Evolutionary conservation across 2,797 vertebrate genomes (phyloP), one percentile per base, ranked within the genome.

Genomic region (Dallia pectoralis): DNA sequence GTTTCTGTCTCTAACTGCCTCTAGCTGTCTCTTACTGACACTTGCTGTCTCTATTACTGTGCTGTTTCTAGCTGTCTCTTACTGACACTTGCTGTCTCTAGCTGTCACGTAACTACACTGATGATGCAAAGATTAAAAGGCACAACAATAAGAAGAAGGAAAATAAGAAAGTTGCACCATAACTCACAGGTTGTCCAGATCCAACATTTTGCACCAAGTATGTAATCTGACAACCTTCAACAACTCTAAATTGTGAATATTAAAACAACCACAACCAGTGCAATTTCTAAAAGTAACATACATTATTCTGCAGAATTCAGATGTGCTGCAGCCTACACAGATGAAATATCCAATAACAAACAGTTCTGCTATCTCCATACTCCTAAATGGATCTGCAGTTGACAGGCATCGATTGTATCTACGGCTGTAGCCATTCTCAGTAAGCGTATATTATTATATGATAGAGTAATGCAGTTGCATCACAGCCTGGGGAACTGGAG

Each of bases 341-440:
- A 74, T 82, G 69, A 69, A 83, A 82, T 79, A 84, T 89, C 77
- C 85, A 76, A 86, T 86, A 62, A 22, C 80, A 78, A 66, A 71
- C 74, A 32, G 72, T 81, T 70, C 59, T 12, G 14, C 7, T 40
- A 47, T 80, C 77, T 73, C 84, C 33, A 83, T 74, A 85, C 79
- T 79, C 73, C 82, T 74, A 82, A 88, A 87, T 86, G 79, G 67
- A 77, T 83, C 19, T 15, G 30, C 66, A 62, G 4, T 86, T 77
- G 79, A n/a, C 47, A 74, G 73, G 80, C 59, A 73, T 81, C 76
- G 49, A 74, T 87, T 81, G 81, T 61, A 77, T 76, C 69, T 27
- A 59, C 36, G 72, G 61, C 62, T 77, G 30, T 18, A 67, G 71
- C 71, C 73, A 66, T 67, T 81, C 47, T 66, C 25, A 6, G 71